Evolutionary conservation across 2,113 vertebrate genomes (phyloP), one percentile per base, ranked within the genome.

Genomic region (Mus spicilegus): DNA sequence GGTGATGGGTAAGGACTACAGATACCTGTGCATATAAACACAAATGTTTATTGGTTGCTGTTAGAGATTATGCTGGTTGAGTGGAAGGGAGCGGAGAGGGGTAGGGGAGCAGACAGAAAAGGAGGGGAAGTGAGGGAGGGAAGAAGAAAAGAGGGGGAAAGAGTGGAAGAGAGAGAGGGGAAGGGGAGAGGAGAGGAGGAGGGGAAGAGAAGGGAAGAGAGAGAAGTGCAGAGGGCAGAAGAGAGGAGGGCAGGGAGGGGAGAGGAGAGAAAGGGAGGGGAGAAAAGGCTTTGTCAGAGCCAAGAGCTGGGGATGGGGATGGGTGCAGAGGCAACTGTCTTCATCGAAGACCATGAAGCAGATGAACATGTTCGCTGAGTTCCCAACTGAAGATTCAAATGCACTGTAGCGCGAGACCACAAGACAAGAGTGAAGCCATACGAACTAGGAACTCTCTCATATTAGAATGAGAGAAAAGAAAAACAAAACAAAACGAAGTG

Each of bases 111-210:
- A 4, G 3, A 4, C 16, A 58, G 58, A 19, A 61, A 61, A 10
- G 20, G 58, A 22, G 36, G 8, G 9, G 26, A 65, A 65, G 63
- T 11, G 16, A 9, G 26, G 11, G 4, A 11, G 22, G 8, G 14
- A 12, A 56, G 7, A 1, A 28, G 56, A 3, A 0, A 7, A 0
- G 22, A 8, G 13, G 12, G 19, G 9, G 8, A 49, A 49, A 39
- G 36, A 61, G 20, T 6, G 58, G 20, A 5, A 22, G 58, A 61
- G 58, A 7, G 20, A 7, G 11, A 2, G 5, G n/a, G 5, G 20
- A 10, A 42, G n/a, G n/a, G 4, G 20, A 42, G 5, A 16, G 3
- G 39, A 42, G 11, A 36, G 22, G 39, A 76, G 11, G 22, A 67
- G 65, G 4, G 12, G 65, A 67, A 7, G 63, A 7, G 65, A 67